Evolutionary conservation across 2,888 invertebrate species (phyloP), one percentile per base, ranked within the genome.

Genomic region (Tenthredo mesomela): DNA sequence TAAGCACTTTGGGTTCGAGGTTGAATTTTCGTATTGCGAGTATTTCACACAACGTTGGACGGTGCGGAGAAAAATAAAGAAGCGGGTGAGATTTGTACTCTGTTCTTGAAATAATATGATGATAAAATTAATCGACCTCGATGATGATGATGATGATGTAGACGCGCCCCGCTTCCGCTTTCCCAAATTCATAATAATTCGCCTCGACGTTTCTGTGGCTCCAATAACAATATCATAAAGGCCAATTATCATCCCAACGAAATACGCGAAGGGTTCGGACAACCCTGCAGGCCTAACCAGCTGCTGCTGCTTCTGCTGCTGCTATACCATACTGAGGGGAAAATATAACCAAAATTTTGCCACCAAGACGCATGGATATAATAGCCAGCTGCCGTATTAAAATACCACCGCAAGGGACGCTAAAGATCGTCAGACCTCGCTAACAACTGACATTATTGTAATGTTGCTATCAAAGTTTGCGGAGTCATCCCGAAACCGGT

Each of bases 201-300:
- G 5, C n/a, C 21, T 37, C 12, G 12, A 43, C 43, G 71, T 40
- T 18, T 73, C 43, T 43, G 43, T 40, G 71, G 43, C 18, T 73
- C 43, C 71, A 25, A 73, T 73, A 73, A 73, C 40, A 73, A 73
- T 73, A 43, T 73, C 71, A 43, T 73, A 73, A 73, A 73, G 71
- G 71, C 71, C 71, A 73, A 73, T 73, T 73, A 43, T 43, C 40
- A 71, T 71, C 21, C 40, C 10, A 10, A 43, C 37, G 40, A 71
- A 71, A 71, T 40, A 21, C n/a, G n/a, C 71, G 40, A 43, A 70
- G 70, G 70, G 70, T 70, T 70, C 43, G 71, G 71, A 73, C 71
- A 73, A 73, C 18, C 71, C 29, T 33, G 67, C 67, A 33, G 67
- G 5, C n/a, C n/a, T 67, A 25, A 12, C 21, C 71, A 40, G 43